Evolutionary conservation across 2,797 vertebrate genomes (phyloP), one percentile per base, ranked within the genome.

Genomic region (Moxostoma hubbsi): DNA sequence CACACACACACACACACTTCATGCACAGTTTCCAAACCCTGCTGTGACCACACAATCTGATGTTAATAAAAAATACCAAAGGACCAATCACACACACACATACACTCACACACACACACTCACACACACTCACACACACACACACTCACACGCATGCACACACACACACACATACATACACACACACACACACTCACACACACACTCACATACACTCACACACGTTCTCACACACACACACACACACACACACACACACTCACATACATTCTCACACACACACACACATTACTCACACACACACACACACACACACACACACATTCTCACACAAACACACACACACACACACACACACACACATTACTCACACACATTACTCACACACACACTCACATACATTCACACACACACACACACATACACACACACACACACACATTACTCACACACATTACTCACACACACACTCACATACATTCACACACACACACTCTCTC

Each of bases 31-130:
- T 50, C 51, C 12, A 24, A 24, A 24, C 24, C 24, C 24, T 24
- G n/a, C 72, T 68, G 64, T 54, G 72, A 69, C 61, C 63, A 68
- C 64, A 77, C 75, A 59, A 24, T 59, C 51, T 63, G 36, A 12
- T 45, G 36, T 43, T 63, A 6, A 63, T 63, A 43, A 24, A 63
- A 13, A 13, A 6, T 18, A 16, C 24, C 1, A 13, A 51, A 61
- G 45, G 11, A 47, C 57, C 12, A 13, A 50, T 7, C 11, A 64
- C 61, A 59, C 57, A 49, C 46, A 51, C 46, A 73, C 71, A 51
- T 55, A 77, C 18, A 11, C 47, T 2, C 24, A 15, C 13, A 46
- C 13, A 15, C 36, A 71, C 54, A 57, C 68, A 77, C 15, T 62
- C 65, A 61, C 16, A 63, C 16, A 75, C 45, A 63, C 58, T 43